Base-by-base conservation (phyloP, 2,888 invertebrate species). In the Phania funesta region DNA sequence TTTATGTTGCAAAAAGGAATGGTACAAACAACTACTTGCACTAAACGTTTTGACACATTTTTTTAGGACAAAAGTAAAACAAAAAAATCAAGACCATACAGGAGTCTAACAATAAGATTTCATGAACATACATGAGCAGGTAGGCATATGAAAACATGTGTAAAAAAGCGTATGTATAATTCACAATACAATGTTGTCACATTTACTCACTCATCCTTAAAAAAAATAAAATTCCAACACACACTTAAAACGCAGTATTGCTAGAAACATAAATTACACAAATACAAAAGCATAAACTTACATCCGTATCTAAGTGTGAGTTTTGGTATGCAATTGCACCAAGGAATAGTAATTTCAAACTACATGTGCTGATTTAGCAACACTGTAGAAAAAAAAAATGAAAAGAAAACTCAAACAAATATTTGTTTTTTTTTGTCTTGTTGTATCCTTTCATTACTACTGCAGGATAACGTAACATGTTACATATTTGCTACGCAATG, bases 321-420 rank as follows among this genome's bases (percentile, higher is more conserved):
- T 48, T 41, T 16, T 44, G 5, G 29, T 26, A 24, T 41, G 29
- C 11, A 50, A 26, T 76, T 74, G 50, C 77, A 77, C 67, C 29
- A 50, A 71, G 68, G 73, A 68, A 35, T 64, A 77, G 77, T 81
- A 74, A 77, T 77, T 81, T 68, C 48, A 64, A 73, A 68, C 67
- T 74, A 67, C 81, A 77, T 73, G 77, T 71, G 71, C 22, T 62
- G 50, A 58, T 60, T 46, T 76, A 44, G 54, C 54, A 56, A 22
- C 35, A 78, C 16, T 24, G 6, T 4, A 18, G 35, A 3, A 35
- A 35, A 7, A 35, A 32, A 41, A 48, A 38, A 58, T 3, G 13
- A 68, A 18, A 8, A 18, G 58, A 70, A 41, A 24, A 35, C 6
- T n/a, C 7, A 38, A 35, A 62, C 6, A 41, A 50, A 8, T 44